Evolutionary conservation across 2,113 vertebrate genomes (phyloP), one percentile per base, ranked within the genome.

Genomic region (Pedionomus torquatus): DNA sequence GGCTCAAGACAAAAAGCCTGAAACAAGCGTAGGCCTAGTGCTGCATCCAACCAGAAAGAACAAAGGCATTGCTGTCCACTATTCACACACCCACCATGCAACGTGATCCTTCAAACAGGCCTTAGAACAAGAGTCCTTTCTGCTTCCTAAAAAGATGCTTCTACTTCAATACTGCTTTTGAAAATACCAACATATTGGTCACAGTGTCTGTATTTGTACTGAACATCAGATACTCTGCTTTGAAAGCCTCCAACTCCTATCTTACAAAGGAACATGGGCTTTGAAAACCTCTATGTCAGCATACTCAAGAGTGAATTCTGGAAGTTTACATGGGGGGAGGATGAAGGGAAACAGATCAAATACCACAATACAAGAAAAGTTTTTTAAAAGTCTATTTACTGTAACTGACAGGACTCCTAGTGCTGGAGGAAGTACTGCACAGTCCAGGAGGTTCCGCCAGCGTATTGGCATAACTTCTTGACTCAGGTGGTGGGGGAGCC

Each of bases 261-360:
- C 72, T 33, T 61, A 51, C 25, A 5, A 23, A 69, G 20, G 46
- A 54, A 64, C 14, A 13, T 12, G 17, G 33, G 26, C 35, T 33
- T n/a, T 5, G 33, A 39, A 80, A 95, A 44, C 12, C 24, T 43
- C 31, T 39, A 0, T 8, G 26, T 28, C 21, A 83, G 28, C 71
- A 76, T 13, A 55, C 26, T 26, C 33, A 23, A 25, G 17, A 82
- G 26, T 4, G 20, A 81, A 55, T 82, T 49, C 17, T 21, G 48
- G 44, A 88, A 61, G 15, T 46, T 71, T 25, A 39, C 0, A 0
- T 4, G 19, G 30, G 17, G 88, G 30, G 11, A 79, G 11, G 37
- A 77, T n/a, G 24, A 20, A 76, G 37, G 41, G n/a, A 61, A 83
- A 21, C 18, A 83, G 76, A 77, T 23, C 10, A 41, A 83, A 72